Evolutionary conservation across 2,888 invertebrate species (phyloP), one percentile per base, ranked within the genome.

Genomic region (Julus scandinavius): DNA sequence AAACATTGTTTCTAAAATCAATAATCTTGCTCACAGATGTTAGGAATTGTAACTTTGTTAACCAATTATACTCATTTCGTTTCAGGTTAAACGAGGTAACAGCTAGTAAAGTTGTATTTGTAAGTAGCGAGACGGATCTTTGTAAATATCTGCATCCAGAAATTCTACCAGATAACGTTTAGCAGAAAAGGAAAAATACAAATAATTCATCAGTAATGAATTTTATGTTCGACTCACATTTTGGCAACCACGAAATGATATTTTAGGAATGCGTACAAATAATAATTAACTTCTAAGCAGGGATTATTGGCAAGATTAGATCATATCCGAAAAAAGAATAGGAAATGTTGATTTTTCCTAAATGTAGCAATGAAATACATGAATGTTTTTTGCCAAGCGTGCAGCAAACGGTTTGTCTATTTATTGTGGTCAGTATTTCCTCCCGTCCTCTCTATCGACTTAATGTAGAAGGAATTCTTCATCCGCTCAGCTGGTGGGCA

Each of bases 61-160:
- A 54, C 54, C 4, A 54, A 54, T 54, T 54, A 49, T 13, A 11
- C 49, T 38, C 38, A 85, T 84, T 88, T 29, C 90, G 87, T 93
- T 93, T 87, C 92, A 95, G 95, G 95, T 93, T 96, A 90, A 95
- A 96, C 91, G 96, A 96, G 91, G 95, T 96, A 90, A 96, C 96
- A 49, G 94, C 96, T 45, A 94, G 95, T 89, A 96, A 96, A 93
- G 96, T 96, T 11, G 93, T 94, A 88, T 96, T 96, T 92, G 95
- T 96, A 3, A 93, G 93, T 91, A 94, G 94, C 20, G 96, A 96
- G 91, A 93, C 94, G 92, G 95, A 95, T 89, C 93, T 96, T 80
- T 96, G 96, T 92, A 94, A 94, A 91, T 95, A 95, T 92, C 92
- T 96, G 90, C 96, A 96, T 93, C 96, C 96, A 29, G 96, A 96